Evolutionary conservation across 1,140 invertebrate species (phyloP), one percentile per base, ranked within the genome.

Genomic region (Drosophila aff.): DNA sequence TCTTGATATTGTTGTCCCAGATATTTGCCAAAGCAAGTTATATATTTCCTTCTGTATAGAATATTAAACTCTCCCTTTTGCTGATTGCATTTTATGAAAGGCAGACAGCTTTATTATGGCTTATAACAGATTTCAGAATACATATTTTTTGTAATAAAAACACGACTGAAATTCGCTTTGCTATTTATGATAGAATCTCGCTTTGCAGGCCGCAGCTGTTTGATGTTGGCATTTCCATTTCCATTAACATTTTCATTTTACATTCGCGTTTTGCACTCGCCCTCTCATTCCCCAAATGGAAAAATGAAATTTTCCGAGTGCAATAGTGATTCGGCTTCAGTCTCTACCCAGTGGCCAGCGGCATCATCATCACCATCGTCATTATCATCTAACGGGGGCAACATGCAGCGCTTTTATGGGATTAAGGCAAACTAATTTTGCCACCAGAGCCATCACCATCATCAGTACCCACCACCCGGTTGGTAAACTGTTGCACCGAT

Each of bases 351-450:
- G 13, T 69, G 66, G 31, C 41, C 64, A 60, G 55, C 43, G 21
- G 16, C 65, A 7, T 13, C n/a, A 23, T 31, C 23, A 49, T 26
- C 16, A n/a, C 59, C 69, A 72, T 64, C 67, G 60, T 63, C 60
- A 26, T 40, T 26, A 23, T 68, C 23, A 41, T 16, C 18, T 8
- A 38, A 7, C 26, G 31, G 49, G 16, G n/a, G 60, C 43, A 57
- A 57, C 61, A 26, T 50, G 68, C 38, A 52, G 33, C 53, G 23
- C 55, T 61, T 72, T 74, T 73, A 73, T 73, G 71, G 68, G 71
- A 74, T 74, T 74, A 74, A 52, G 57, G 67, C 68, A 38, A 73
- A 74, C 71, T 74, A 74, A 74, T 74, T 74, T 74, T n/a, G 28
- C 64, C 64, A 44, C 28, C 66, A 43, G 58, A 50, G n/a, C 15